Base-by-base conservation (phyloP, 2,113 vertebrate genomes). In the Pluvialis apricaria region DNA sequence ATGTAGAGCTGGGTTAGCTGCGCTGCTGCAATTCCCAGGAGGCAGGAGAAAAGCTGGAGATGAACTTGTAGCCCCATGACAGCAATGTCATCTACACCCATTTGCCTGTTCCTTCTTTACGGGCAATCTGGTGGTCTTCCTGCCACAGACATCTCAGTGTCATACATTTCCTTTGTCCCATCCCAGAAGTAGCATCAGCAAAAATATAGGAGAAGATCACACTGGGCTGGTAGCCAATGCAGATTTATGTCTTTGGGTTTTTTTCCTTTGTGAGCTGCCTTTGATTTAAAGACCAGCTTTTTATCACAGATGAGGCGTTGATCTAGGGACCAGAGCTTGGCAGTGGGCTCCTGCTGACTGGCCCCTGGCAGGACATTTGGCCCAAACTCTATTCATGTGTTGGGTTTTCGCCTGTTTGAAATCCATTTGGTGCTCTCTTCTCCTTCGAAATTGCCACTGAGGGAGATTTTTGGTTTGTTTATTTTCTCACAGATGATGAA, bases 271-370 rank as follows among this genome's bases (percentile, higher is more conserved):
- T 96, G 93, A 85, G 55, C 86, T 83, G 78, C 21, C 52, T 92
- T 95, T 97, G 92, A 96, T 97, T 97, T 97, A 96, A 89, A 96
- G 92, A 92, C 18, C 77, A 78, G 72, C n/a, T 91, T 83, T 96
- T 88, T 78, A 94, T 95, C 92, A 96, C 0, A 4, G 72, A 44
- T 45, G 88, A 92, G 89, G 92, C 76, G 93, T 84, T 92, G 92
- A 82, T 93, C 70, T 71, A 54, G 82, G 71, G 87, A 94, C 60
- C 82, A 89, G 94, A 75, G 38, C 44, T 97, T 96, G 96, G 93
- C 94, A 94, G 66, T 3, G 19, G 40, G 51, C 36, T 96, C 22
- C 82, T 90, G 87, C 88, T 95, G 92, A 90, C 79, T 61, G 88
- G 83, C 62, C 87, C 79, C 95, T 97, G 93, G 93, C 87, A 97